Conservation (phyloP, 2,113 vertebrate species). For the Scalopus aquaticus region DNA sequence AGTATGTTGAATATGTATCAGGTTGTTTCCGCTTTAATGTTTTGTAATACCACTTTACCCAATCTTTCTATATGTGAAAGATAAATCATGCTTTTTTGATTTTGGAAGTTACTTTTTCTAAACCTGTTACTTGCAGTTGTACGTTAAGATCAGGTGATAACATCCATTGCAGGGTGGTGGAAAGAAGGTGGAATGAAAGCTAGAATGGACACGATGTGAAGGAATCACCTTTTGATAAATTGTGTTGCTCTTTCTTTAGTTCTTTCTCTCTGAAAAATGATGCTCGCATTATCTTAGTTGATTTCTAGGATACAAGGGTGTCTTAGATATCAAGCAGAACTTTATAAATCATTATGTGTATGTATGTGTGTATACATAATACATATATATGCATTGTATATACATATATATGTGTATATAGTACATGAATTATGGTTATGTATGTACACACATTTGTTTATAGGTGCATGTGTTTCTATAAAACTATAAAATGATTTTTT, state of each 20-base stretch:
- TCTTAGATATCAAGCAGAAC: background rate
- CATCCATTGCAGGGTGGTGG: background rate
- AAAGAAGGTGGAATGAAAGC: background rate
- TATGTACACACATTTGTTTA: background rate
- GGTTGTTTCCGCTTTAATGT: background rate
- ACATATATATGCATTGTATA: background rate
- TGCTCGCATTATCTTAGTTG: background rate
- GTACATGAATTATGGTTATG: background rate
- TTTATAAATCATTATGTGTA: background rate
- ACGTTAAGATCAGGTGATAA: background rate
- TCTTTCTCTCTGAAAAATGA: slow-evolving; percentile 23
- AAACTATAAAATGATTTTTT: background rate
- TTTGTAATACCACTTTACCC: background rate
- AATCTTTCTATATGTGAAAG: background rate
- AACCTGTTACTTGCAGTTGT: background rate
- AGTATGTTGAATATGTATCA: background rate
- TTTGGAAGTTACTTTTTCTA: background rate
- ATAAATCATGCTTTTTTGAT: background rate
- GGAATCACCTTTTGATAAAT: background rate
- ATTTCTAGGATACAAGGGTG: background rate
- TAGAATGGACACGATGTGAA: background rate
- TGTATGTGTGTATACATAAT: background rate
- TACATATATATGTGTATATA: background rate
- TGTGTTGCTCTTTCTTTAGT: background rate
- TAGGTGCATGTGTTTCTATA: background rate